Evolutionary conservation across 2,113 vertebrate species (phyloP).

Genomic region (Alethe diademata): DNA sequence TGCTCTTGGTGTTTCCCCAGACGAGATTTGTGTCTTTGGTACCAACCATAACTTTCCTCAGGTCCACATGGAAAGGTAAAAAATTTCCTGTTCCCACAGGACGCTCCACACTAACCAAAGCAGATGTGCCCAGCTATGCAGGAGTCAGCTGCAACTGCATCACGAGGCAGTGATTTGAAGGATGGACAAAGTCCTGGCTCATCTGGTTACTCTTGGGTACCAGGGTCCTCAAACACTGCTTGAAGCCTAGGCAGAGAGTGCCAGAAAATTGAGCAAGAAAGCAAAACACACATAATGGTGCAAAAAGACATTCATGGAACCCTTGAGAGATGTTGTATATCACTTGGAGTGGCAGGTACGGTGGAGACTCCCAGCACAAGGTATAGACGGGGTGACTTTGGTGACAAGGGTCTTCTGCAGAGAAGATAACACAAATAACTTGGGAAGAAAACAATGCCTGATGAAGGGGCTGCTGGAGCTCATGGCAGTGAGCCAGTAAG

Average conservation of each 20-base stretch:
- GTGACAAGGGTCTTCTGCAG: background rate
- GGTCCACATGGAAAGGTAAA: background rate
- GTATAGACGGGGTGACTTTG: background rate
- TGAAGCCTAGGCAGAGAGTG: background rate
- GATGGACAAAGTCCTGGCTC: background rate
- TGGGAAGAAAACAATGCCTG: background rate
- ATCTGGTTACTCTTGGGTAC: background rate
- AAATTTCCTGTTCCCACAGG: background rate
- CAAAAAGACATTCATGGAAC: rapidly evolving
- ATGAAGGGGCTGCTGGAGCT: background rate
- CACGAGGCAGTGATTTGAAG: background rate
- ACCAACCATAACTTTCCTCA: background rate
- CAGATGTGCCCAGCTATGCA: background rate
- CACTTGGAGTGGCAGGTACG: background rate
- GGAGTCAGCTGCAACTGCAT: background rate
- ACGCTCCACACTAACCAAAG: background rate
- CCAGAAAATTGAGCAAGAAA: background rate
- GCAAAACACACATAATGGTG: background rate
- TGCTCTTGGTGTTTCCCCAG: rapidly evolving
- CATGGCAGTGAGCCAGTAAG: background rate
- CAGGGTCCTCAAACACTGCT: background rate
- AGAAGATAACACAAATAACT: background rate
- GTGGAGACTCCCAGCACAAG: background rate
- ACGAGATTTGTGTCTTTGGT: background rate
- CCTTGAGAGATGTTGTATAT: background rate